Base-by-base conservation (phyloP, 2,888 invertebrate genomes). In the Pyralis farinalis region DNA sequence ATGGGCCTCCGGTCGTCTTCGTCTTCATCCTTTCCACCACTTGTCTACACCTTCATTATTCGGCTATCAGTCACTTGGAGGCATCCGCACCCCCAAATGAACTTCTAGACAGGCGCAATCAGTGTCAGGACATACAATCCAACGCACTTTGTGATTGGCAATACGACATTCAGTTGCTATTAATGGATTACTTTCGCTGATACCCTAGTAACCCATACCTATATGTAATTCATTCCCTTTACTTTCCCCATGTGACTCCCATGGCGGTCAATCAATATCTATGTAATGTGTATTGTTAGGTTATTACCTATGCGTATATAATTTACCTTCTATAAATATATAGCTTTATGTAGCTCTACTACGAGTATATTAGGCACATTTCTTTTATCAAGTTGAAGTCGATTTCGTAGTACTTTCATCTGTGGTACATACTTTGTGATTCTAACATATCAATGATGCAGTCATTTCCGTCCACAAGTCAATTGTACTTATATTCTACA, bases 31-130 rank as follows among this genome's bases (percentile, higher is more conserved):
- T 44, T 43, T 47, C 43, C 39, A 40, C 50, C 49, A 41, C 55
- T 51, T 53, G 37, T 40, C 46, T 55, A 53, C 59, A 46, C 62
- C 56, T 62, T 66, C 58, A 63, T 68, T 65, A 71, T 64, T 63
- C 58, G 54, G 44, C 59, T 60, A 63, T 70, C 64, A 69, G 57
- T 65, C 63, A 70, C 58, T 62, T 49, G 51, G 51, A 53, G 56
- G 43, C 47, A 48, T 56, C 52, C 54, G 55, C 57, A 58, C 55
- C 58, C 52, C 54, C 43, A 57, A 33, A 20, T 33, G 7, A 51
- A 48, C 54, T 51, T 54, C 50, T 57, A 42, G 53, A 61, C 55
- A 56, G 50, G 45, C 49, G 57, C 58, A 69, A 71, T 69, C 43
- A 44, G 46, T 36, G 43, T 37, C 46, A 12, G 29, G 34, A 28